phyloP scores from a whole-genome alignment of 2,113 vertebrate genomes.

The Elanoides forficatus region DNA sequence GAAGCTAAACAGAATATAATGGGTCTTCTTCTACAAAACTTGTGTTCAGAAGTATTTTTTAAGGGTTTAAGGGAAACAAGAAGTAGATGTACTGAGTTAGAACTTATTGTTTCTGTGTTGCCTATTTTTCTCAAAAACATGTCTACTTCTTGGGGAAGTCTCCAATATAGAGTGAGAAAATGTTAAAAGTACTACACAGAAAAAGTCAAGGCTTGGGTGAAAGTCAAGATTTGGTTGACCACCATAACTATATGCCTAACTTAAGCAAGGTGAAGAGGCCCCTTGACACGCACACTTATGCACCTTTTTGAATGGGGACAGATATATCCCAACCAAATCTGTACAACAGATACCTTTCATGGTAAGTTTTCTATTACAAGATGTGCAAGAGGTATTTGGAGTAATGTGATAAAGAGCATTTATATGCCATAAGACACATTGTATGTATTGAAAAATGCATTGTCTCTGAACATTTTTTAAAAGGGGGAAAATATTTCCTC shows the following conservation, averaged over 20 bases:
- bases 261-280: background rate
- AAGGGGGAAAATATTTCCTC: background rate
- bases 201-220: background rate
- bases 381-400: background rate
- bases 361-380: background rate
- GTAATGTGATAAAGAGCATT: background rate
- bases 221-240: background rate
- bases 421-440: background rate
- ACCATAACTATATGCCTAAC: background rate
- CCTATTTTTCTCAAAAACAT: rapidly evolving
- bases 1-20: background rate
- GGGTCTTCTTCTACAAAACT: background rate
- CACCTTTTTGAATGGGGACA: background rate
- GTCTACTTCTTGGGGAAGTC: background rate
- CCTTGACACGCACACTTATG: background rate
- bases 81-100: background rate
- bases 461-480: background rate
- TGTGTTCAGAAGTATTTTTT: background rate
- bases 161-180: background rate
- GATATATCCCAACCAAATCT: background rate
- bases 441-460: background rate
- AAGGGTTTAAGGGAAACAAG: background rate
- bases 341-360: background rate
- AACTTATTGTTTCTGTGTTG: background rate
- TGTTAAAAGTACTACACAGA: background rate